Percentiles rank a stretch among this genome's conserved stretches.
Evolutionary conservation across 2,797 vertebrate genomes (phyloP).

Genomic region (Melanotaenia maccullochi): DNA sequence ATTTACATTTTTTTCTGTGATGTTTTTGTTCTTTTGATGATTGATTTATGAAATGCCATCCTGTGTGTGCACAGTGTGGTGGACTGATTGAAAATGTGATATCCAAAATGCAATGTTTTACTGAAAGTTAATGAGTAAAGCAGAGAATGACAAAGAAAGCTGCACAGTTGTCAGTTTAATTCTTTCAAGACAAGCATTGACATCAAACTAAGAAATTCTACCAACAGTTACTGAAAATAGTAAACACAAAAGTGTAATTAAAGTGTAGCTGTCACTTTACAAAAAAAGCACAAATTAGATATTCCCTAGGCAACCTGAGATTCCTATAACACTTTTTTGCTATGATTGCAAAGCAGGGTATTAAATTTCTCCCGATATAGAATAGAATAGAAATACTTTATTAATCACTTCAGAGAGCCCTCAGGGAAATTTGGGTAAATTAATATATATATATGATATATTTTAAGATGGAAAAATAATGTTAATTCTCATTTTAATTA

Average conservation of each 20-base stretch:
- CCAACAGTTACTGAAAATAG: conserved; percentile 5
- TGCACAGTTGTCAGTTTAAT: background rate
- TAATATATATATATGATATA: too few relatives aligned
- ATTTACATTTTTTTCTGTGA: background rate
- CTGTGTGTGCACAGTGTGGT: too few relatives aligned
- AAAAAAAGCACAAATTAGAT: conserved; percentile 37
- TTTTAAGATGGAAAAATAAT: conserved; percentile 28
- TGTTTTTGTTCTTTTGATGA: background rate
- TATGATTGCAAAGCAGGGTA: conserved; percentile 8
- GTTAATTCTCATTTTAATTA: background rate
- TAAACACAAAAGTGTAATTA: conserved; percentile 21
- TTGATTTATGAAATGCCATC: background rate
- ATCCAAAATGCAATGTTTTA: background rate
- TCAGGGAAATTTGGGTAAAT: too few relatives aligned
- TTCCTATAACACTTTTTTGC: conserved; percentile 19
- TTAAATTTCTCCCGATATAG: conserved; percentile 5
- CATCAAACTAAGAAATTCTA: conserved; percentile 19
- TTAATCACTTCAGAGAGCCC: too few relatives aligned
- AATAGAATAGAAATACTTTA: too few relatives aligned
- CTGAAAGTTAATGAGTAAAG: background rate
- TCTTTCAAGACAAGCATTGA: conserved; percentile 11
- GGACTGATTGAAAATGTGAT: background rate
- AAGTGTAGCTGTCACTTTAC: conserved; percentile 28
- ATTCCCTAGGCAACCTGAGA: conserved; percentile 27
- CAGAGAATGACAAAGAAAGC: background rate